Evolutionary conservation across 2,888 invertebrate species (phyloP), one percentile per base, ranked within the genome.

Genomic region (Volucella bombylans): DNA sequence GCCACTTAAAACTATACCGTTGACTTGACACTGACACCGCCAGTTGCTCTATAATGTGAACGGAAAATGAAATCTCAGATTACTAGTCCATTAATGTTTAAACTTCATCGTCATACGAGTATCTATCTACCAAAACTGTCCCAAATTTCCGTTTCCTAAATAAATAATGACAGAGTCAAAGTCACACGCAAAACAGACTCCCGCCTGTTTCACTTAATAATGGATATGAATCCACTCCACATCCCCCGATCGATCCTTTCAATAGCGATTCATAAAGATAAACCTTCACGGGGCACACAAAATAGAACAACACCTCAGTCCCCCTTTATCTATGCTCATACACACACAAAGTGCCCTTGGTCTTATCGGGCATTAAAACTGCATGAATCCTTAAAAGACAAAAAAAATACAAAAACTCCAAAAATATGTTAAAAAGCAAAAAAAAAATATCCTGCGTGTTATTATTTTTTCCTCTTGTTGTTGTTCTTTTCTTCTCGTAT

Each of bases 321-420:
- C 45, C 15, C 2, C 52, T 10, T 23, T 11, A 10, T 8, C 1
- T 15, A 39, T 8, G 23, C 57, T 12, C 61, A 47, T 69, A 49
- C 39, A n/a, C 38, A 57, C 47, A 54, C 52, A 65, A 43, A 52
- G 39, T 54, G 15, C 11, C 49, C 55, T 31, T 31, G 64, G 65
- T 79, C 61, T 81, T 81, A 85, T 81, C 85, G 59, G 62, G 65
- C 81, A 85, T 85, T 85, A 81, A 85, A 76, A 85, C 59, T 85
- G 68, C 71, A 81, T 64, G 68, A 85, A 77, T 72, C 64, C 76
- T 81, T 71, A 38, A 41, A 69, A 71, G 4, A 31, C 15, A 52
- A 55, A 62, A 52, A 55, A n/a, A 50, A 23, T 85, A 62, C 71
- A 81, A 57, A 62, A 85, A 77, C 68, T 62, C 76, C 81, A 67